Evolutionary conservation across 2,113 vertebrate genomes (phyloP).

Genomic region (Fregata magnificens): DNA sequence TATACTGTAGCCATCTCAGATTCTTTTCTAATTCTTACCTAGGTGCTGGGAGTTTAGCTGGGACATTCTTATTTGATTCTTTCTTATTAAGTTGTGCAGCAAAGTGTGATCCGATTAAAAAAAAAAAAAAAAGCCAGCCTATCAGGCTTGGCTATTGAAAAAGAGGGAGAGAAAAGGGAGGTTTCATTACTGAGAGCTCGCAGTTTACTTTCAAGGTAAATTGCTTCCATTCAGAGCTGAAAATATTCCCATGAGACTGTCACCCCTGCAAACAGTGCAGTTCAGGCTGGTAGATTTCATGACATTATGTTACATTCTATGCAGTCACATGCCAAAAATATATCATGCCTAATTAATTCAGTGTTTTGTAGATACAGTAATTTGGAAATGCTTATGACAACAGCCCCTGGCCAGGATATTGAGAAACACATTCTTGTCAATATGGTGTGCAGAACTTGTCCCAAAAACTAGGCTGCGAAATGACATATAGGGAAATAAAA

Average conservation of each 20-base stretch:
- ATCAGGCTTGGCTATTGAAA: not conserved
- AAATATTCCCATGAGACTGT: not conserved
- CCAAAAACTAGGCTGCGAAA: not conserved
- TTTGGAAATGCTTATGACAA: slow-evolving; percentile 40
- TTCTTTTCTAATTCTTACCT: not conserved
- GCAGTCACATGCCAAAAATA: slow-evolving; percentile 41
- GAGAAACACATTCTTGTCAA: not conserved
- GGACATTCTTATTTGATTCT: not conserved
- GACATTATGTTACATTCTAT: slow-evolving; percentile 2
- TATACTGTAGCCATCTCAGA: not conserved
- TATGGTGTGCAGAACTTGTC: not conserved
- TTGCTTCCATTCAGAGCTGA: not conserved
- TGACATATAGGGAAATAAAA: not conserved
- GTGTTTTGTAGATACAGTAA: slow-evolving; percentile 30
- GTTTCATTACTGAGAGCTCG: not conserved
- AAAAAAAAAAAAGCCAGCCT: not conserved
- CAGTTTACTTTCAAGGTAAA: slow-evolving; percentile 10
- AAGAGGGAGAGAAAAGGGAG: not conserved
- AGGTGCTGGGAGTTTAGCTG: not conserved
- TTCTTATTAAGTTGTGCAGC: not conserved
- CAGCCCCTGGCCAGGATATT: not conserved
- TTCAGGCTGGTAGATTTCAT: slow-evolving; percentile 39
- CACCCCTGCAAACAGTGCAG: slow-evolving; percentile 23
- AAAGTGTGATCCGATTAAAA: not conserved
- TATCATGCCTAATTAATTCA: slow-evolving; percentile 37